phyloP scores from a whole-genome alignment of 2,888 invertebrate species.

The Dasysyrphus tricinctus region DNA sequence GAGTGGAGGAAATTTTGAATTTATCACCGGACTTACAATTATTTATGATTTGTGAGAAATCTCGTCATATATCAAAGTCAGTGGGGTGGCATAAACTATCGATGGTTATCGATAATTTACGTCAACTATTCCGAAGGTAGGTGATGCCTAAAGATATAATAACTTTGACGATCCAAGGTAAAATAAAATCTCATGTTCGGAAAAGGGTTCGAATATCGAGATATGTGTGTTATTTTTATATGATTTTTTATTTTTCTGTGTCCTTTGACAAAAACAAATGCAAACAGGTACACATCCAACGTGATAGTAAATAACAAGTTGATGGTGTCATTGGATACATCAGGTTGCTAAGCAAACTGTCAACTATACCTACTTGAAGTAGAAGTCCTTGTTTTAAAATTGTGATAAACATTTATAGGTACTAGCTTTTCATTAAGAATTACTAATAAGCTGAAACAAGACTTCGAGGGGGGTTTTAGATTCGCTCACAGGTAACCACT shows the following conservation, averaged over 20 bases:
- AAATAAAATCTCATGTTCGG: conserved; percentile 19
- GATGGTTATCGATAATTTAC: conserved; percentile 77
- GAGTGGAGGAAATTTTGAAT: conserved; percentile 81
- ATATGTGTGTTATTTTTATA: background rate
- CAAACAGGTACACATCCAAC: background rate
- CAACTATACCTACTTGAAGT: too few species aligned
- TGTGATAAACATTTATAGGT: too few species aligned
- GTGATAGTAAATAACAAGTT: too few species aligned
- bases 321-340: too few species aligned
- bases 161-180: conserved; percentile 8
- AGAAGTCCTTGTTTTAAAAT: too few species aligned
- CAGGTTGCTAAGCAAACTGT: too few species aligned
- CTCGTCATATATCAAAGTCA: conserved; percentile 67
- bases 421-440: too few species aligned
- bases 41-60: conserved; percentile 78
- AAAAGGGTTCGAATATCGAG: background rate
- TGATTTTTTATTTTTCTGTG: background rate
- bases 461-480: too few species aligned
- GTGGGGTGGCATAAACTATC: conserved; percentile 82
- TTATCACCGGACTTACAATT: conserved; percentile 83
- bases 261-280: background rate
- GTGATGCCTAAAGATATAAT: background rate
- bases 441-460: too few species aligned
- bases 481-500: too few species aligned
- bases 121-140: conserved; percentile 54